Conservation (phyloP, 1,140 invertebrate species). For the Micrasema longulum region DNA sequence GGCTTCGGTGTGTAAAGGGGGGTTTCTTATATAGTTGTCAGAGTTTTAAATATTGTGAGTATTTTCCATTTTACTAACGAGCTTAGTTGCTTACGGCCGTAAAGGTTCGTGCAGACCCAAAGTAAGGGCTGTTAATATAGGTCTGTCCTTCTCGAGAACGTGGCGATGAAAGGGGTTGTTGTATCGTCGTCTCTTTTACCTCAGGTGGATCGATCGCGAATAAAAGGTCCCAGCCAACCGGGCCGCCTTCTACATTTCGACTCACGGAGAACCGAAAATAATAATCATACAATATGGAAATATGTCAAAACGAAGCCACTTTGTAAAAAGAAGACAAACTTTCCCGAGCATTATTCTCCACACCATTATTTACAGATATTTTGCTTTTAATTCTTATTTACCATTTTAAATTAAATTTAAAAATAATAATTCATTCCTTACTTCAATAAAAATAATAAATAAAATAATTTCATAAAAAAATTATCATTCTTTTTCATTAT, state of each 20-base stretch:
- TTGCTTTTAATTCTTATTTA: no score
- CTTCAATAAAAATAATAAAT: no score
- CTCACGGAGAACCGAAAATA: background rate
- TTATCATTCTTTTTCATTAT: no score
- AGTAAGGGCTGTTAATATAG: slow-evolving; percentile 30
- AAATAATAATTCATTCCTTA: no score
- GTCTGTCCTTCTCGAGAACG: slow-evolving; percentile 26
- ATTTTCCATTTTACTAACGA: background rate
- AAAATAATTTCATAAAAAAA: no score
- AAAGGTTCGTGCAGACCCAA: background rate
- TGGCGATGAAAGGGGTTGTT: slow-evolving; percentile 31
- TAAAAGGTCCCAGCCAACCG: slow-evolving; percentile 41
- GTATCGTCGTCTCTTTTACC: slow-evolving; percentile 37
- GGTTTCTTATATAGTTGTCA: background rate
- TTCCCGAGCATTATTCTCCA: no score
- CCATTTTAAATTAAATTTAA: no score
- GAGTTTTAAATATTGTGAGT: background rate
- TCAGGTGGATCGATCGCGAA: slow-evolving; percentile 46
- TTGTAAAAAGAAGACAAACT: background rate
- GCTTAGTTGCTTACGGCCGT: no score
- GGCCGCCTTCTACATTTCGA: slow-evolving; percentile 14
- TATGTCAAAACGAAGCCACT: slow-evolving; percentile 16
- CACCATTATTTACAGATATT: no score
- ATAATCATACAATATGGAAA: background rate
- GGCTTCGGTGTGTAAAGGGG: slow-evolving; percentile 2